Evolutionary conservation across 2,113 vertebrate species (phyloP), one percentile per base, ranked within the genome.

Genomic region (Glaucomys volans): DNA sequence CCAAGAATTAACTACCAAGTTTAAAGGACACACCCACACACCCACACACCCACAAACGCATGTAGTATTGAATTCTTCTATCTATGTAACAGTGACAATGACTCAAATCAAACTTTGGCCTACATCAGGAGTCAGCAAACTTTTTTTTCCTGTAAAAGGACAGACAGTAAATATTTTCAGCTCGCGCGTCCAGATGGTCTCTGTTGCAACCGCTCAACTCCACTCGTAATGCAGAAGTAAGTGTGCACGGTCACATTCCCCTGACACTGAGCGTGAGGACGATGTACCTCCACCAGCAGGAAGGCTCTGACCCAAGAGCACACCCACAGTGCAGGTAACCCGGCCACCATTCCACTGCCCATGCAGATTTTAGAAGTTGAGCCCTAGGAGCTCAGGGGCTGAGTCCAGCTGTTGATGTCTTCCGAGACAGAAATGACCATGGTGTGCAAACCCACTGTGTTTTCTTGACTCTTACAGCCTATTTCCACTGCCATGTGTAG

Each of bases 1-100:
- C 13, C 84, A 80, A 93, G n/a, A 24, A 87, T 89, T 86, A 93
- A 13, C 74, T 35, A 40, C 40, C 83, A 84, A 85, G 26, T 71
- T 74, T 91, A 79, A 92, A 96, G 80, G 44, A 52, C n/a, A 87
- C 12, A 87, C 7, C 72, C 13, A 76, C 4, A 37, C 4, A 13
- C 18, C 14, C 4, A 57, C 28, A 71, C 42, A 77, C 35, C 42
- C 8, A 77, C 16, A 42, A 30, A n/a, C 6, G 42, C 8, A 79
- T 16, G 72, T 20, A 66, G 9, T 64, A 76, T 67, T 42, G 12
- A 82, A 35, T 30, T 42, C 52, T 94, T 82, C 95, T 69, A 28
- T 42, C 83, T 76, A 76, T 57, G 26, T 71, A 95, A 85, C 28
- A 76, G 52, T 64, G 44, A 83, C 32, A 76, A 40, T 64, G 40